Base-by-base conservation (phyloP, 2,888 invertebrate genomes). In the Tortricodes alternella region DNA sequence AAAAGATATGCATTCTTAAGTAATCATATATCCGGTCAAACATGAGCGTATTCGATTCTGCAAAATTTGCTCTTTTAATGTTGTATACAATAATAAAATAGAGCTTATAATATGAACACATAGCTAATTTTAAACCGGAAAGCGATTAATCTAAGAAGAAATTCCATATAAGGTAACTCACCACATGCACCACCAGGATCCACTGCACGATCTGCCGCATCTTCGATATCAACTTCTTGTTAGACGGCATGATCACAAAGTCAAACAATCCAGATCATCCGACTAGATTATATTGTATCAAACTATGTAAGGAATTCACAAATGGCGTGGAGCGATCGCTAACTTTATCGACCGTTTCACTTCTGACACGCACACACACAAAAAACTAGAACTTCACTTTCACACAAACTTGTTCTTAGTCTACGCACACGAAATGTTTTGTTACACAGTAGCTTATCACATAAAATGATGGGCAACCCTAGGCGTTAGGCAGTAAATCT, bases 321-420 rank as follows among this genome's bases (percentile, higher is more conserved):
- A 85, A 87, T 85, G 85, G 79, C 81, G 80, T 80, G 76, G 70
- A 76, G 80, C 81, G 78, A 81, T 78, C 84, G 82, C 79, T 68
- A 83, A 85, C 80, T 83, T 78, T 84, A 89, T 86, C 85, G 85
- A 89, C 83, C 86, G 90, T 83, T 86, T 85, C 88, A 86, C 86
- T 81, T 74, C 74, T 76, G 81, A 83, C 87, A 88, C 88, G 83
- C 88, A 87, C 89, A 85, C 87, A 80, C 74, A 73, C 66, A 76
- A 74, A 72, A 73, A 82, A 84, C 81, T 84, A 84, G 78, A 79
- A 76, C 71, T 78, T 85, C 85, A 88, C 89, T 89, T 88, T 88
- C 86, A 85, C 89, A 81, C 72, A 73, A 80, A 81, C 78, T 83
- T 79, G 82, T 83, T 83, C 78, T 72, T 77, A 68, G 65, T 68